Percentiles rank a stretch among this genome's conserved stretches.
These are phyloP conservation scores for Acrobasis suavella DNA, from an alignment of 2,888 invertebrate genomes.

Conservation along the genomic window DNA sequence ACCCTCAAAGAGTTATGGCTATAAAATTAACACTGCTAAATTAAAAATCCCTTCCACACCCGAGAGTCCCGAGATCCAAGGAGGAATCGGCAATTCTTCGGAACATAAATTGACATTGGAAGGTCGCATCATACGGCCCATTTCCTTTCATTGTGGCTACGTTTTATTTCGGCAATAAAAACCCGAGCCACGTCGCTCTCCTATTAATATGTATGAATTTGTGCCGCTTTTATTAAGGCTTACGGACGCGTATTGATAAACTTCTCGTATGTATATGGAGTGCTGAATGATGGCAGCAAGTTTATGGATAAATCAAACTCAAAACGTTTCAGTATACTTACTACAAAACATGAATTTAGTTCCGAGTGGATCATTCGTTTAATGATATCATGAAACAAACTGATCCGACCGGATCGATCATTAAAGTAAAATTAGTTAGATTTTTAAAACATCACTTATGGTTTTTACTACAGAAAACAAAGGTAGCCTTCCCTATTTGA, in stretches of 20 bases:
- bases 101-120: constrained; percentile 55
- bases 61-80: background rate
- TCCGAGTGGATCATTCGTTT: no score
- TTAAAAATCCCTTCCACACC: background rate
- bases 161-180: constrained; percentile 62
- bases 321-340: no score
- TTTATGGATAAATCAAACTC: no score
- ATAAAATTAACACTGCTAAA: background rate
- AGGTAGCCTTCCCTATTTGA: no score
- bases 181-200: constrained; percentile 51
- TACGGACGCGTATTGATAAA: constrained; percentile 21
- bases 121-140: constrained; percentile 53
- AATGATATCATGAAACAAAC: no score
- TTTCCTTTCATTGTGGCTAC: constrained; percentile 58
- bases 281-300: background rate
- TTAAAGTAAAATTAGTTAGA: no score
- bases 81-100: constrained; percentile 11
- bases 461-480: no score
- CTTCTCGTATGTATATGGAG: constrained; percentile 15
- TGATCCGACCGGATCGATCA: no score
- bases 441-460: no score
- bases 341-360: no score
- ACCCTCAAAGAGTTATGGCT: background rate
- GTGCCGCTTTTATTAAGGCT: constrained; percentile 47
- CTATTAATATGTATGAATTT: constrained; percentile 70